Base-by-base conservation (phyloP, 1,140 invertebrate genomes). In the Phymorhynchus buccinoides region DNA sequence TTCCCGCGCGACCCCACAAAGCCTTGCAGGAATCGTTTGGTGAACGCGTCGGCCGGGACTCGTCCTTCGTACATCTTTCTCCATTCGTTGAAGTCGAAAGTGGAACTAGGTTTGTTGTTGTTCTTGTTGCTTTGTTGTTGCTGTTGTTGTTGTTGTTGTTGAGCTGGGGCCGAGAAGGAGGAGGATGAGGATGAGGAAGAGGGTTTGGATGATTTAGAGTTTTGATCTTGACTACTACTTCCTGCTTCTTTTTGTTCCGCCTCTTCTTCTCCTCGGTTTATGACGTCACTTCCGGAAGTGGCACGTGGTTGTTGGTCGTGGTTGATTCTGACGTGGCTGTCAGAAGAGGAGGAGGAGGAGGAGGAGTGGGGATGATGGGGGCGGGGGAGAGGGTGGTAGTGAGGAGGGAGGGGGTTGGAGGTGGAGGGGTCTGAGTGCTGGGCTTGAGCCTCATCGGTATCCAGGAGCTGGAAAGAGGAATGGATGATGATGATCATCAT, bases 1-100 rank as follows among this genome's bases (percentile, higher is more conserved):
- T 73, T 73, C 14, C 62, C 81, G n/a, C 81, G 81, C 27, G 62
- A 71, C 4, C 62, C 81, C 1, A 83, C 39, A 18, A 83, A 73
- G 39, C 81, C 81, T 16, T 56, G 32, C 30, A 39, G 37, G 39
- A 83, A 66, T 22, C 81, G 44, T n/a, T 83, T 83, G 62, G 37
- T 6, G 16, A 52, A 79, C 16, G 42, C 77, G 0, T 78, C 39
- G 39, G 9, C 27, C 27, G 22, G 22, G 37, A 52, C 30, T 3
- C 16, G 32, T 1, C 41, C 52, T 18, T 35, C 52, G 12, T 16
- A 37, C 80, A 39, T 68, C 32, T 66, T 68, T 32, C 73, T 83
- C 62, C 80, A 48, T 68, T 62, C 18, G 39, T 62, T 42, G 22
- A 62, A 37, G 39, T 71, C 18, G 41, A 73, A 83, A n/a, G 81